phyloP scores from a whole-genome alignment of 2,113 vertebrate species.

The Etia nguti region DNA sequence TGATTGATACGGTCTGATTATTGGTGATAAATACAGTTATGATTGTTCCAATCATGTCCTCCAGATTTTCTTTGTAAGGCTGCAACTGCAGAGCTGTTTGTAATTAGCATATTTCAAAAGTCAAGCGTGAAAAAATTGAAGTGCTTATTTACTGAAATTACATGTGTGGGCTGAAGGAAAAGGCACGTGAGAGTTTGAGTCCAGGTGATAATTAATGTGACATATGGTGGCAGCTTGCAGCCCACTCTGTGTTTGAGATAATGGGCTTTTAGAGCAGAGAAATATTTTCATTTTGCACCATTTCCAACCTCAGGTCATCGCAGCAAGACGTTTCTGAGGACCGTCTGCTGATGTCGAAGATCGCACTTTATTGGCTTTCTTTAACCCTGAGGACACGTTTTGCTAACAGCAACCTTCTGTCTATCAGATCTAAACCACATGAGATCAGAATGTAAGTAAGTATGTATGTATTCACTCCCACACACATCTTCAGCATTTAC shows the following conservation, averaged over 20 bases:
- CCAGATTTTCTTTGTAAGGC: neutral
- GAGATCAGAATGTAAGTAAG: neutral
- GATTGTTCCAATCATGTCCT: neutral
- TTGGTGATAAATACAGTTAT: neutral
- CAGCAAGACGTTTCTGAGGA: neutral
- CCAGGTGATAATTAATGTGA: neutral
- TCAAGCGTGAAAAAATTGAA: neutral
- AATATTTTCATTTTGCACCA: neutral
- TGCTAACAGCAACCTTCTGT: fast-evolving
- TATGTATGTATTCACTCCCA: neutral
- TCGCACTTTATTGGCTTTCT: neutral
- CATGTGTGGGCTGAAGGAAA: neutral
- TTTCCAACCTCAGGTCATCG: neutral
- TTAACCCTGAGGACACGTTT: neutral
- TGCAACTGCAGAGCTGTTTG: fast-evolving
- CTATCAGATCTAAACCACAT: neutral
- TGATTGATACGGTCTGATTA: neutral
- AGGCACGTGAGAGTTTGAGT: neutral
- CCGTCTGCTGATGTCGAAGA: neutral
- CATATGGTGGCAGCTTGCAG: neutral
- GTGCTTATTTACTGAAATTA: neutral
- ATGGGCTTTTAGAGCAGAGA: neutral
- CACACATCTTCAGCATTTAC: neutral
- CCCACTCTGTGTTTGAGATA: neutral
- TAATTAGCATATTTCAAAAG: neutral